Base-by-base conservation (phyloP, 2,888 invertebrate species). In the Sinelater perroti region DNA sequence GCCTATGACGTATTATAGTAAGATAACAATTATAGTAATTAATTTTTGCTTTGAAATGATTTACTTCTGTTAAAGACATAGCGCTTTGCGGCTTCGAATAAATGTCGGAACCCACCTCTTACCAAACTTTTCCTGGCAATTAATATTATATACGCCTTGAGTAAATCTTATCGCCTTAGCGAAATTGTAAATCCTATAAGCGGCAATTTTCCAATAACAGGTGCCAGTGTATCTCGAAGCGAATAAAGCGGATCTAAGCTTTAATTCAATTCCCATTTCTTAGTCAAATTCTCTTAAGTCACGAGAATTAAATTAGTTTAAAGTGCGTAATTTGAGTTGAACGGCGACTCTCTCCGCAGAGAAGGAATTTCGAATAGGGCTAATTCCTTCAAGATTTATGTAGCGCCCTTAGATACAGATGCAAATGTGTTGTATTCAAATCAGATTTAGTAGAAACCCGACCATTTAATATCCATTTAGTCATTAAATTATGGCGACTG, bases 311-410 rank as follows among this genome's bases (percentile, higher is more conserved):
- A 70, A 68, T 70, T 70, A 68, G 62, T 63, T 62, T 58, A 66
- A 67, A 65, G 62, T 66, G 67, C 66, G 63, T 66, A 70, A 67
- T 67, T 70, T 62, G 64, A 68, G 67, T 67, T 61, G 62, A 67
- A 60, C 56, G 52, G 33, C 60, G 38, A 56, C 44, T 35, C 35
- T 36, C 30, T 40, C 46, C 54, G 54, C 44, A 45, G 61, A 54
- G 56, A 66, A 57, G 60, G 61, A 64, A 65, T 62, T 65, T 67
- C 65, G 56, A 67, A 63, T 53, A 62, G 54, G 54, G 62, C 57
- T 66, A 66, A 66, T 67, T 62, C 65, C 63, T 52, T 38, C 33
- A 61, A 65, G 67, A 67, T 66, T 66, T 66, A 64, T 66, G 57
- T 53, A 53, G 42, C 56, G 62, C 50, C 64, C 50, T 60, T 59